Conservation (phyloP, 2,888 invertebrate genomes). For the Linyphia triangularis region DNA sequence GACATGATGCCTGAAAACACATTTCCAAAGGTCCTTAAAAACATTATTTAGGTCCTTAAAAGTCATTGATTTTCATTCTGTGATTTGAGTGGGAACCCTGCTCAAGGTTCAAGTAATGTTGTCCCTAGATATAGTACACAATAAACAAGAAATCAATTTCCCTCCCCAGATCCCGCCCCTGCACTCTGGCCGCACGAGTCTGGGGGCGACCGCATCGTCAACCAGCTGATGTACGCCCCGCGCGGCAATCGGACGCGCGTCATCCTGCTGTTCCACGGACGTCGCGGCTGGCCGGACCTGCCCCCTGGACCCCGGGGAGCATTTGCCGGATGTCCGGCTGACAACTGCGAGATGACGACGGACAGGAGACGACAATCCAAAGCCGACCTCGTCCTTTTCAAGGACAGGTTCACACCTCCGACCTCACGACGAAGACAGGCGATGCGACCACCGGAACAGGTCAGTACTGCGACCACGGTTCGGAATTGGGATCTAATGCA, state of each 20-base stretch:
- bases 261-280: constrained; percentile 90
- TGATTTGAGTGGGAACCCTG: too few species aligned
- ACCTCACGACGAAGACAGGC: constrained; percentile 56
- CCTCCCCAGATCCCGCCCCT: neutral
- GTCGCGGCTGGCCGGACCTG: constrained; percentile 86
- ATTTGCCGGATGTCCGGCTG: constrained; percentile 92
- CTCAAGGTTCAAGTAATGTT: too few species aligned
- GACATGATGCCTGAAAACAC: too few species aligned
- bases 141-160: too few species aligned
- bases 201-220: constrained; percentile 86
- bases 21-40: too few species aligned
- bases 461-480: constrained; percentile 1
- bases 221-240: constrained; percentile 92
- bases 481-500: too few species aligned
- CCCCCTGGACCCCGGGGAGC: constrained; percentile 85
- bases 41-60: too few species aligned
- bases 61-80: too few species aligned
- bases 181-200: constrained; percentile 88
- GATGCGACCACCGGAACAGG: constrained; percentile 77
- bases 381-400: constrained; percentile 93
- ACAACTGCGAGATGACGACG: constrained; percentile 89
- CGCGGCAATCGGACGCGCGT: constrained; percentile 81
- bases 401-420: constrained; percentile 82
- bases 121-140: too few species aligned
- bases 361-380: constrained; percentile 86